Base-by-base conservation (phyloP, 1,140 invertebrate species). In the Drosophila pandora region DNA sequence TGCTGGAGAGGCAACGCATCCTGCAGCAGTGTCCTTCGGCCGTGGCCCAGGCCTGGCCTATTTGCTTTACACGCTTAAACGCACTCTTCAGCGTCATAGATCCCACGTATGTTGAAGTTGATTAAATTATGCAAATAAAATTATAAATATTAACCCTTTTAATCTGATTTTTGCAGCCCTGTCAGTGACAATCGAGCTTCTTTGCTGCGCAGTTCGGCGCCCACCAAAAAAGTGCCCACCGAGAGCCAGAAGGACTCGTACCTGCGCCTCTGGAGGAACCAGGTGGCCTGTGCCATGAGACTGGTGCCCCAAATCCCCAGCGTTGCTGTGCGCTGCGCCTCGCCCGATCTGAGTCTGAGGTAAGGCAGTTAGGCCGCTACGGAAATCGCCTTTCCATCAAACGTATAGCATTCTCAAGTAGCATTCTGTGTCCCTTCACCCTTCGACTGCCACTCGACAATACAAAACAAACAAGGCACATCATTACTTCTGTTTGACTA, bases 131-230 rank as follows among this genome's bases (percentile, higher is more conserved):
- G 17, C n/a, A 7, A 13, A 22, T 43, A 4, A 43, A 43, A 43
- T 43, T 43, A 7, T 12, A 12, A 10, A 6, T 21, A 17, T 32
- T 22, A 10, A 50, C 41, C n/a, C 12, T 34, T 34, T 30, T n/a
- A 37, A 1, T 1, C 22, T 2, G 37, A 28, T 23, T 30, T 48
- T 91, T 94, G 60, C 85, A 98, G 97, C 25, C 97, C 97, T n/a
- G 96, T 98, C 8, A 99, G 96, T 92, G 98, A 99, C 90, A 99
- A 98, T 90, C 94, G 98, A 80, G 97, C 98, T 2, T 99, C 98
- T 0, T 93, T 99, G 7, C 93, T 99, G 30, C 91, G 97, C 90
- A 94, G 95, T 91, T 94, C 95, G 90, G 93, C 96, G 60, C 92
- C 95, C 73, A 93, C 97, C 57, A 94, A 96, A 92, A 78, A 98